These are phyloP conservation scores for Channa striata DNA, from an alignment of 2,797 vertebrate species.

Conservation along the genomic window DNA sequence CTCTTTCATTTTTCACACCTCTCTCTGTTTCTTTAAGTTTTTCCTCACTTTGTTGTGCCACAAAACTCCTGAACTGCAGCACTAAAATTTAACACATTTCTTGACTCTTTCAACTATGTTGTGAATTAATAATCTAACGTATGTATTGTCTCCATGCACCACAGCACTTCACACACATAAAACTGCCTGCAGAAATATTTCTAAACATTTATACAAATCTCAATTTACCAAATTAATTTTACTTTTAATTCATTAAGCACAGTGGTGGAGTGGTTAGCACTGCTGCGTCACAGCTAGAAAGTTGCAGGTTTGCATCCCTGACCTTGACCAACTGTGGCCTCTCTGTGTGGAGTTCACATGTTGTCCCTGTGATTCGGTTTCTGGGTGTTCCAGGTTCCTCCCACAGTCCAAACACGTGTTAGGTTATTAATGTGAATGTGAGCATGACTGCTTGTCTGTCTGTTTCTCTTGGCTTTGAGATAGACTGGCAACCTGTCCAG, in stretches of 20 bases:
- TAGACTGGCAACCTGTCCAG: too few species aligned
- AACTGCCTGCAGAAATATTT: neutral
- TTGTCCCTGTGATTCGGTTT: too few species aligned
- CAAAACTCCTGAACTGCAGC: constrained; percentile 31
- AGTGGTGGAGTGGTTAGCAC: neutral
- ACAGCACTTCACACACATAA: constrained; percentile 15
- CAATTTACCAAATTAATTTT: neutral
- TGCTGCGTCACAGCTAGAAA: neutral
- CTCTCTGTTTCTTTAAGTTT: constrained; percentile 27
- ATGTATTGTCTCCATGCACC: constrained; percentile 24
- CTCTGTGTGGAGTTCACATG: too few species aligned
- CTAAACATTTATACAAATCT: neutral
- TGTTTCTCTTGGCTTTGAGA: too few species aligned
- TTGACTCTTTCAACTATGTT: constrained; percentile 36
- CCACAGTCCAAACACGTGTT: too few species aligned
- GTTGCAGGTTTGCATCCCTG: too few species aligned
- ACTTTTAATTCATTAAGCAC: neutral
- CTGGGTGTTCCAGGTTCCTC: too few species aligned
- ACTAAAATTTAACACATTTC: constrained; percentile 15
- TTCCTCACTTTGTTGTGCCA: constrained; percentile 40
- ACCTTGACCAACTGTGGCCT: too few species aligned
- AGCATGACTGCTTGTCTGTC: too few species aligned
- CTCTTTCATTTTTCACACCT: constrained; percentile 32
- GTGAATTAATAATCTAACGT: constrained; percentile 44
- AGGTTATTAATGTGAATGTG: too few species aligned